phyloP scores from a whole-genome alignment of 1,140 invertebrate species.

The Pogonomyrmex californicus region DNA sequence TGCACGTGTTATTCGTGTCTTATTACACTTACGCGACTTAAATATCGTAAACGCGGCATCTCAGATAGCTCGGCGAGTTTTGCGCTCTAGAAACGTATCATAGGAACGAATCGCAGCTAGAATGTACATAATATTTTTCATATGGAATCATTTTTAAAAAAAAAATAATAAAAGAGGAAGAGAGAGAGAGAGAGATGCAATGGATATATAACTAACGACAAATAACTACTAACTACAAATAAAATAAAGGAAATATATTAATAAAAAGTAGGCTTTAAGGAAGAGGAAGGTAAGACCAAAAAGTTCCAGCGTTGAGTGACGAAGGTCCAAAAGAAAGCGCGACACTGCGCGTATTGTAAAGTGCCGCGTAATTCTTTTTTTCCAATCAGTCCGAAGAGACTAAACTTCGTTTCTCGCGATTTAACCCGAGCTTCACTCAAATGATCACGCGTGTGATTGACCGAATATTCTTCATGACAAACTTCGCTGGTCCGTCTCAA shows the following conservation, averaged over 20 bases:
- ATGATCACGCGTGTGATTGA: conserved; percentile 14
- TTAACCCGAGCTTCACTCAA: conserved; percentile 23
- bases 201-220: background rate
- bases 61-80: conserved; percentile 7
- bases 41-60: conserved; percentile 42
- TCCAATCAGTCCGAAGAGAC: background rate
- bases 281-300: background rate
- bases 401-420: conserved; percentile 30
- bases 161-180: background rate
- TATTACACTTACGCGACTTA: conserved; percentile 55
- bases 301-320: conserved; percentile 1
- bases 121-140: background rate
- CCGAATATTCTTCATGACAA: conserved; percentile 30
- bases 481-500: conserved; percentile 11
- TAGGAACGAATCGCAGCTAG: conserved; percentile 23
- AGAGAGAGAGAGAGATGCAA: background rate
- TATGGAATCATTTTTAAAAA: background rate
- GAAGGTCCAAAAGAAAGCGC: background rate
- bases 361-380: background rate
- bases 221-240: background rate
- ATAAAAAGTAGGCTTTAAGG: background rate
- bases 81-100: conserved; percentile 38
- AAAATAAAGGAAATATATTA: background rate
- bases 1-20: conserved; percentile 48
- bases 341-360: background rate